Evolutionary conservation across 2,113 vertebrate genomes (phyloP).

Genomic region (Hyperopisus bebe): DNA sequence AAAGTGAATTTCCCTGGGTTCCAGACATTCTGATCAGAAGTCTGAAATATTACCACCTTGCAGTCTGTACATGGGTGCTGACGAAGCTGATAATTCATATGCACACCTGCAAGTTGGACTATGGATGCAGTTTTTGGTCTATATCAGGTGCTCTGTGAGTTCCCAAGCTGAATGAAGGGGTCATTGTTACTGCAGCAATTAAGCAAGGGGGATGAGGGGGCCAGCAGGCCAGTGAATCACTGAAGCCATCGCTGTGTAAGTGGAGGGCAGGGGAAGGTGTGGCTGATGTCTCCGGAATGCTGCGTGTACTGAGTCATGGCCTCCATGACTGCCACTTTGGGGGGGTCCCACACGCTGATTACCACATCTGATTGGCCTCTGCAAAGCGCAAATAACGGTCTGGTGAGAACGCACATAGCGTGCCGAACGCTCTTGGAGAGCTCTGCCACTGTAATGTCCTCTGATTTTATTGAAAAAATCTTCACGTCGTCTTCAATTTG

Average conservation of each 20-base stretch:
- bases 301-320: conserved; percentile 5
- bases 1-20: background rate
- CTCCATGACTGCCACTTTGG: background rate
- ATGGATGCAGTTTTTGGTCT: background rate
- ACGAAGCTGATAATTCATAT: background rate
- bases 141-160: background rate
- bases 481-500: conserved; percentile 9
- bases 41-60: background rate
- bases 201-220: background rate
- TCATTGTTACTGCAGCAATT: background rate
- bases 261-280: background rate
- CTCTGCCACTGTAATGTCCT: background rate
- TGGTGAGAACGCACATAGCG: background rate
- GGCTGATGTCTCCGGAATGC: background rate
- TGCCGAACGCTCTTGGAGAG: background rate
- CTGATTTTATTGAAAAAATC: conserved; percentile 14
- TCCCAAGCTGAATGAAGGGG: background rate
- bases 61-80: background rate
- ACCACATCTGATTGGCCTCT: background rate
- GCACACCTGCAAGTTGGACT: background rate
- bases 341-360: conserved; percentile 13
- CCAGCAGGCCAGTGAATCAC: background rate
- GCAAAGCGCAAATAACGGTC: background rate
- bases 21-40: background rate
- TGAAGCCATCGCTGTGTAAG: background rate